Percentiles rank a stretch among this genome's conserved stretches.
Evolutionary conservation across 2,113 vertebrate species (phyloP).

Genomic region (Bos javanicus): DNA sequence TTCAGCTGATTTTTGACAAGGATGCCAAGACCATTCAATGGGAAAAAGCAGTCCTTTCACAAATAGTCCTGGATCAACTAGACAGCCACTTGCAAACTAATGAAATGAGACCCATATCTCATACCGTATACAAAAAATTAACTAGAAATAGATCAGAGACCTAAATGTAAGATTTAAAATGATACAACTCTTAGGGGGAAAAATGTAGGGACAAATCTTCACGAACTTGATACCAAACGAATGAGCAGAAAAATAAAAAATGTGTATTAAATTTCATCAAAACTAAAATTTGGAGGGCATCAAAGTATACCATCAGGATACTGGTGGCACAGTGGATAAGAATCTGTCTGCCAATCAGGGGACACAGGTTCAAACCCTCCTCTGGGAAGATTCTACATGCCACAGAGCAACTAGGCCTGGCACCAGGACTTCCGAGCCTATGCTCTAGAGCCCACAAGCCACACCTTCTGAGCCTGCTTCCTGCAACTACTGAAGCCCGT

Average conservation of each 20-base stretch:
- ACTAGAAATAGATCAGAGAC: not conserved
- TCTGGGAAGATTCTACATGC: not conserved
- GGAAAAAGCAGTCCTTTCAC: not conserved
- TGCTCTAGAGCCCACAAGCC: not conserved
- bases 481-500: not conserved
- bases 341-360: not conserved
- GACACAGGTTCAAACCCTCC: not conserved
- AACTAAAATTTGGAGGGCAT: not conserved
- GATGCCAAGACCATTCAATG: not conserved
- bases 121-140: not conserved
- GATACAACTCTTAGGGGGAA: not conserved
- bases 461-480: not conserved
- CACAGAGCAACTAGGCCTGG: not conserved
- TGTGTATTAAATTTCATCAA: not conserved
- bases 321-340: not conserved
- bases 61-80: not conserved
- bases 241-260: not conserved
- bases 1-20: not conserved
- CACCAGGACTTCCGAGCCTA: not conserved
- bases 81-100: not conserved
- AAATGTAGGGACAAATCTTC: not conserved
- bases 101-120: not conserved
- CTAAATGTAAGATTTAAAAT: not conserved
- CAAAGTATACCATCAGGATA: not conserved
- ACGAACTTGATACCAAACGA: not conserved